phyloP scores from a whole-genome alignment of 92 coral and sea anemone species.

The Epizoanthus rinbou region DNA sequence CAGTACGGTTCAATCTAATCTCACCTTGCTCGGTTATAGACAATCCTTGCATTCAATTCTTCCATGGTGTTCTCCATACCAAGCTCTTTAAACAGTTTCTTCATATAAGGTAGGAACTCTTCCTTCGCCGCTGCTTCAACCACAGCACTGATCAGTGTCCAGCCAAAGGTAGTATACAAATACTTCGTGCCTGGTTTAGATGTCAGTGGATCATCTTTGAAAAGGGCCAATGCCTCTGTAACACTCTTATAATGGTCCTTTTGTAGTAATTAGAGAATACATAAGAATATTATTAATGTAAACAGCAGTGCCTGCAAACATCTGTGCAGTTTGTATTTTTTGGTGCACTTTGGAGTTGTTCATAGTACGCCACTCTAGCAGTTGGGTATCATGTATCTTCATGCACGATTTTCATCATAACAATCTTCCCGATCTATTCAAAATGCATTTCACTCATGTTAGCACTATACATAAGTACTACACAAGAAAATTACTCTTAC shows the following conservation, averaged over 20 bases:
- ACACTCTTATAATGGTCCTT: conserved; percentile 82
- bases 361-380: too few species aligned
- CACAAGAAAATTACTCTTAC: too few species aligned
- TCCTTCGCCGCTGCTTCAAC: conserved; percentile 79
- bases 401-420: too few species aligned
- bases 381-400: too few species aligned
- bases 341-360: too few species aligned
- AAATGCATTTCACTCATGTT: too few species aligned
- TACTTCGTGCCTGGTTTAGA: conserved; percentile 83
- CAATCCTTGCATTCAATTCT: conserved; percentile 71
- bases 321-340: too few species aligned
- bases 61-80: conserved; percentile 89
- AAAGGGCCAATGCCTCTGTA: conserved; percentile 74
- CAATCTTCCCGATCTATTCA: too few species aligned
- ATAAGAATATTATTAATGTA: too few species aligned
- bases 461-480: too few species aligned
- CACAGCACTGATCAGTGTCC: conserved; percentile 91
- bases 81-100: conserved; percentile 76
- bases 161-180: conserved; percentile 88
- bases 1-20: neutral
- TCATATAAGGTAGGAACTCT: conserved; percentile 77
- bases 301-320: too few species aligned
- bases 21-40: conserved; percentile 88
- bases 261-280: too few species aligned
- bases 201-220: conserved; percentile 82